Percentiles rank a stretch among this genome's conserved stretches.
Evolutionary conservation across 2,113 vertebrate genomes (phyloP).

Genomic region (Scalopus aquaticus): DNA sequence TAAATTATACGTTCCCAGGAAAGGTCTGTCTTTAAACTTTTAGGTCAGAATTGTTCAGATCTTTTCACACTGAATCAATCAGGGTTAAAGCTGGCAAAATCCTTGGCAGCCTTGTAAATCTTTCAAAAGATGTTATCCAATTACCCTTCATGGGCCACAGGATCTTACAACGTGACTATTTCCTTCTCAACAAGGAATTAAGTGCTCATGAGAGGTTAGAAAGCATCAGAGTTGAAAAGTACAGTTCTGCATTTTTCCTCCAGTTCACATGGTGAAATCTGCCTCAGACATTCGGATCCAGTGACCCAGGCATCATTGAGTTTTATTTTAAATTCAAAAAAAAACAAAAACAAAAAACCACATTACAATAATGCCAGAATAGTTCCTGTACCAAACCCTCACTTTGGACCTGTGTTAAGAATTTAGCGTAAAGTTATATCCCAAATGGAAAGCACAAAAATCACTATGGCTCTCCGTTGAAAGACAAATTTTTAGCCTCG

Average conservation of each 20-base stretch:
- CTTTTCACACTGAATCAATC: slow-evolving; percentile 88
- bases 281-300: slow-evolving; percentile 37
- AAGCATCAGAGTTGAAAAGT: slow-evolving; percentile 81
- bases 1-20: slow-evolving; percentile 85
- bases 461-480: not conserved
- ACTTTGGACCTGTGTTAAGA: not conserved
- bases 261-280: slow-evolving; percentile 39
- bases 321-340: slow-evolving; percentile 28
- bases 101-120: slow-evolving; percentile 88
- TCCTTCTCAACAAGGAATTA: slow-evolving; percentile 83
- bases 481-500: slow-evolving; percentile 20
- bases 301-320: not conserved
- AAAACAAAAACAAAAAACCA: too few species aligned
- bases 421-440: not conserved
- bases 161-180: slow-evolving; percentile 78
- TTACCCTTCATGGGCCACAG: slow-evolving; percentile 86
- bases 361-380: not conserved
- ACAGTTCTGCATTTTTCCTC: slow-evolving; percentile 68
- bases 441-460: not conserved
- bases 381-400: not conserved
- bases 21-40: slow-evolving; percentile 85
- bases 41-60: slow-evolving; percentile 87
- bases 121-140: slow-evolving; percentile 88
- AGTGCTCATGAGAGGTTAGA: slow-evolving; percentile 84
- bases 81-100: slow-evolving; percentile 86